Evolutionary conservation across 2,113 vertebrate species (phyloP), one percentile per base, ranked within the genome.

Genomic region (Morone saxatilis): DNA sequence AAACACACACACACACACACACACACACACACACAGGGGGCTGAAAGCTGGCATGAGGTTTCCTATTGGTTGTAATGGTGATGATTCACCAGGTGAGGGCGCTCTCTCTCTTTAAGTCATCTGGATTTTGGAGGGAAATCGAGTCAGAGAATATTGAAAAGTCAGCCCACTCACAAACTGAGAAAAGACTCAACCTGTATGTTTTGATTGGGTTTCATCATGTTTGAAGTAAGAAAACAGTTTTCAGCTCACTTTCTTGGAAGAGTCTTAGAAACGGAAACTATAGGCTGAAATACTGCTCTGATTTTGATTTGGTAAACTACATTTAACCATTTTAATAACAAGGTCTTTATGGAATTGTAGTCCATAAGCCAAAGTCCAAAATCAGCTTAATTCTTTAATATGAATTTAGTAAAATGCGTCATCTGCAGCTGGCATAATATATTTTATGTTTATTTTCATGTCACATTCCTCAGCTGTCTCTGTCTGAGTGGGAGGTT

Each of bases 41-140:
- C 36, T 75, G 8, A 53, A 40, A n/a, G 50, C 51, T 13, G 13
- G 48, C 9, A n/a, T 5, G n/a, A 6, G 6, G 6, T 16, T 48
- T 51, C 38, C 4, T 11, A 1, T 22, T 61, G 20, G 6, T 22
- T 38, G 51, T 47, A 40, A 50, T 72, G 25, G 6, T 56, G 38
- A 20, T 1, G 20, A 9, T 22, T 48, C 14, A 50, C 83, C 91
- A 85, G 85, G 4, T 81, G 91, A 86, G 74, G 88, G 88, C 85
- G 80, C 90, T 88, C 76, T 90, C 38, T 19, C 78, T 84, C 86
- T 87, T 57, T 56, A 20, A 65, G 54, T 63, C 40, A 0, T 12
- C 68, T 50, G 70, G n/a, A 11, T 7, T 5, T 17, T 7, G 5
- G 50, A 68, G 51, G 16, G 11, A 56, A 31, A 43, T n/a, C 25